A percentile compares a stretch with the other conserved stretches of the same genome.
phyloP scores from a whole-genome alignment of 2,888 invertebrate species.

The Troilus luridus region DNA sequence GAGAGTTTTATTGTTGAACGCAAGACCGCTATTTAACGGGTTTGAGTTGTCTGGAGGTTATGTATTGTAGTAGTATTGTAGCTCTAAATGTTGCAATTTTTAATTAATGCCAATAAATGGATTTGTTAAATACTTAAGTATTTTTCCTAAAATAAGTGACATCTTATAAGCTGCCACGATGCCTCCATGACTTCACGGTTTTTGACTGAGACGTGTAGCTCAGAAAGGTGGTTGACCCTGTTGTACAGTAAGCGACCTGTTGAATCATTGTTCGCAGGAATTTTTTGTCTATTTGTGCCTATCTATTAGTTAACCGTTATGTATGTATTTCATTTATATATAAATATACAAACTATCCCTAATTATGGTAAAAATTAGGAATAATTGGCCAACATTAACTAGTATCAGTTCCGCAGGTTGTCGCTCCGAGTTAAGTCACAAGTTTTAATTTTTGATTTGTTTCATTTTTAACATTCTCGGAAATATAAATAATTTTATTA shows the following conservation, averaged over 20 bases:
- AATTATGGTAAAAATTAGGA: too few species aligned
- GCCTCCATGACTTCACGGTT: not conserved
- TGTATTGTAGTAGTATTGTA: too few species aligned
- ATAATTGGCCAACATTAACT: too few species aligned
- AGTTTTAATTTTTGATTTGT: too few species aligned
- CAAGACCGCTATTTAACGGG: not conserved
- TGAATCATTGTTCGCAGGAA: not conserved
- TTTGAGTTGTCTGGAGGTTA: not conserved
- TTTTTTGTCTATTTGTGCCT: not conserved
- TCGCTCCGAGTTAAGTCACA: too few species aligned
- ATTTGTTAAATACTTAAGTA: not conserved
- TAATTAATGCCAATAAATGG: not conserved
- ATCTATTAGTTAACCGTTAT: too few species aligned
- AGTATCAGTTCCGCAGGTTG: too few species aligned
- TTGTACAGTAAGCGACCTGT: not conserved
- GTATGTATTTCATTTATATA: too few species aligned
- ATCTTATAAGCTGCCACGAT: not conserved
- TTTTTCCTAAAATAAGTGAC: too few species aligned
- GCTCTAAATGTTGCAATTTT: not conserved
- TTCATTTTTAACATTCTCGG: too few species aligned
- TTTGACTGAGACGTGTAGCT: not conserved
- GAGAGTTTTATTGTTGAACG: not conserved
- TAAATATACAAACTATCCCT: too few species aligned
- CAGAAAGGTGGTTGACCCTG: constrained; percentile 10
- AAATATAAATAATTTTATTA: not conserved